Percentiles rank a stretch among this genome's conserved stretches.
These are phyloP conservation scores for Gymnarchus niloticus DNA, from an alignment of 2,113 vertebrate genomes.

Conservation along the genomic window DNA sequence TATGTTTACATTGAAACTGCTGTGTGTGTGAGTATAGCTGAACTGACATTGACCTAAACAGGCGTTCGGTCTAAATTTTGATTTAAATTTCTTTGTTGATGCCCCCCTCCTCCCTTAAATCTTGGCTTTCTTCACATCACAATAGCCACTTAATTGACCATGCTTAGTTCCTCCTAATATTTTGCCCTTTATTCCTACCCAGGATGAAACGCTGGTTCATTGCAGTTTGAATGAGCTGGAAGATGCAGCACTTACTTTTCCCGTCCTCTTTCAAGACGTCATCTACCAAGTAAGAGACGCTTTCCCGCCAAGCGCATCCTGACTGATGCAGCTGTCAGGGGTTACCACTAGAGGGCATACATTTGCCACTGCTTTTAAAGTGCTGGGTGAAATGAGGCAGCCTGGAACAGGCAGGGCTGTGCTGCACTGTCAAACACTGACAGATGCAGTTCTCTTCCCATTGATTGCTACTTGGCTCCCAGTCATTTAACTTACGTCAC, in stretches of 20 bases:
- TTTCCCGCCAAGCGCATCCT: neutral
- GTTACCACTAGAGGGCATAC: neutral
- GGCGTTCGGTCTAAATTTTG: too few relatives aligned
- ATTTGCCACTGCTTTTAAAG: neutral
- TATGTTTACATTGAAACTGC: neutral
- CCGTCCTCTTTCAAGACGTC: conserved; percentile 98
- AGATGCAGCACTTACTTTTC: conserved; percentile 96
- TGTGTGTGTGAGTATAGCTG: neutral
- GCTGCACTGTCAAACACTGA: neutral
- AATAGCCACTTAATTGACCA: neutral
- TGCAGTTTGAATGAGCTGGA: conserved; percentile 98
- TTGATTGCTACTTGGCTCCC: neutral
- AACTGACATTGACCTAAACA: too few relatives aligned
- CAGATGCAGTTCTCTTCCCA: too few relatives aligned
- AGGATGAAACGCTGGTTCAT: conserved; percentile 98
- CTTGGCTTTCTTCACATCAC: neutral
- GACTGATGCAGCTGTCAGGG: neutral
- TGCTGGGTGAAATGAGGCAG: neutral
- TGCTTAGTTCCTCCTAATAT: neutral
- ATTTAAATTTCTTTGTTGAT: neutral
- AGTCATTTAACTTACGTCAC: neutral
- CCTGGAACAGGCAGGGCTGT: neutral
- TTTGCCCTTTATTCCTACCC: neutral
- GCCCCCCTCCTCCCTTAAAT: neutral
- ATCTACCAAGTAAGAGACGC: conserved; percentile 87